Conservation (phyloP, 2,797 vertebrate species). For the Coendou prehensilis region DNA sequence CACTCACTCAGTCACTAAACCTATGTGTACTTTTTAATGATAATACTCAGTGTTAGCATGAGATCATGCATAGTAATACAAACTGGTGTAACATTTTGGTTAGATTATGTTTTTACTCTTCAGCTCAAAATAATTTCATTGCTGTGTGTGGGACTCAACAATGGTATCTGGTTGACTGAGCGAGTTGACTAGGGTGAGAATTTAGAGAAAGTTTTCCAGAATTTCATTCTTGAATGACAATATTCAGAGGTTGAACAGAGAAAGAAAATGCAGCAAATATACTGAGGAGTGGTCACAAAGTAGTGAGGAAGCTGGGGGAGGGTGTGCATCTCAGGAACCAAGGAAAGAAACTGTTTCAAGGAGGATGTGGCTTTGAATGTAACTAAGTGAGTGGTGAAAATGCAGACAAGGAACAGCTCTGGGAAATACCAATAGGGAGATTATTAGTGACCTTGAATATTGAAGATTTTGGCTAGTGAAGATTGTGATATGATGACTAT, state of each 20-base stretch:
- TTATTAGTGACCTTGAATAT: not conserved
- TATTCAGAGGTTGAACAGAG: not conserved
- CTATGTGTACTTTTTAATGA: not conserved
- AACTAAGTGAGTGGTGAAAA: not conserved
- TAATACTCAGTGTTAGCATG: not conserved
- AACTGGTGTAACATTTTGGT: not conserved
- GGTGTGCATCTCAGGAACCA: not conserved
- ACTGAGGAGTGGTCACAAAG: not conserved
- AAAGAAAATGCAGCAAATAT: not conserved
- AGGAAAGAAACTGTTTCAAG: not conserved
- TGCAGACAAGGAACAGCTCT: not conserved
- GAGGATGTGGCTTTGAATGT: not conserved
- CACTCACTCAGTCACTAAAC: not conserved
- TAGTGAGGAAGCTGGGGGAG: not conserved
- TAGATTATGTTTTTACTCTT: constrained; percentile 25
- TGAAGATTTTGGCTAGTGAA: not conserved
- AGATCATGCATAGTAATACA: not conserved
- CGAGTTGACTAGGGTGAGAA: not conserved
- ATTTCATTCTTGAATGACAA: not conserved
- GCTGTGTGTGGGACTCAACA: not conserved
- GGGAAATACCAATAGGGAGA: not conserved
- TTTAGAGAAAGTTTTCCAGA: not conserved
- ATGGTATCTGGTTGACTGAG: not conserved
- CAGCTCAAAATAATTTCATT: not conserved
- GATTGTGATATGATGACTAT: not conserved